Base-by-base conservation (phyloP, 1,140 invertebrate genomes). In the Belonocnema kinseyi region DNA sequence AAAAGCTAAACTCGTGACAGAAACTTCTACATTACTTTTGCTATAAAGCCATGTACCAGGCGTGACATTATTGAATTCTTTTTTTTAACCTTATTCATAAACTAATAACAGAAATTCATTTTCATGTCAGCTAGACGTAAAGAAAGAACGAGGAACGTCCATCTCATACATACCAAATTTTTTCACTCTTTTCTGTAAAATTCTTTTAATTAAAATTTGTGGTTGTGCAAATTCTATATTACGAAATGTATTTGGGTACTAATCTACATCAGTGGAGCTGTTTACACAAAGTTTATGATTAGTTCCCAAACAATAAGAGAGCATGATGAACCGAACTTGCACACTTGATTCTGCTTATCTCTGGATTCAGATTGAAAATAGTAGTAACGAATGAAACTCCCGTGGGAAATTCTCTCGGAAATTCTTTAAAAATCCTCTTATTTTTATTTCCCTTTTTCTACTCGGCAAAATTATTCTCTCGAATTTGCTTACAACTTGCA, bases 311-410 rank as follows among this genome's bases (percentile, higher is more conserved):
- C 61, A 46, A 21, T 46, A 46, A 66, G 61, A 66, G 61, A 66
- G 16, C 61, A 66, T 14, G 61, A 40, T 66, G 61, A 66, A 66
- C 61, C 40, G 14, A 33, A 66, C 40, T 33, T 40, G 61, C 33
- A 66, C 61, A 46, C 26, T 66, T 66, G 61, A 66, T 66, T 66
- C 40, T 26, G 26, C 40, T 66, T 33, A 66, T 66, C 61, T 46
- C 21, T 33, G 61, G 33, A 14, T 66, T 66, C 33, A 40, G 61
- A 66, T 66, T 66, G 61, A 66, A 33, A 66, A 66, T 66, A 40
- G 61, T 66, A 26, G 61, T 66, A 66, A 66, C 61, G 61, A 66
- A 66, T 66, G 33, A 16, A 66, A 66, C 40, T 66, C 61, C 61
- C 46, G 26, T 26, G 61, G 61, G 61, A 66, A 66, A 66, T 66